Conservation (phyloP, 2,797 vertebrate species). For the Amniataba percoides region DNA sequence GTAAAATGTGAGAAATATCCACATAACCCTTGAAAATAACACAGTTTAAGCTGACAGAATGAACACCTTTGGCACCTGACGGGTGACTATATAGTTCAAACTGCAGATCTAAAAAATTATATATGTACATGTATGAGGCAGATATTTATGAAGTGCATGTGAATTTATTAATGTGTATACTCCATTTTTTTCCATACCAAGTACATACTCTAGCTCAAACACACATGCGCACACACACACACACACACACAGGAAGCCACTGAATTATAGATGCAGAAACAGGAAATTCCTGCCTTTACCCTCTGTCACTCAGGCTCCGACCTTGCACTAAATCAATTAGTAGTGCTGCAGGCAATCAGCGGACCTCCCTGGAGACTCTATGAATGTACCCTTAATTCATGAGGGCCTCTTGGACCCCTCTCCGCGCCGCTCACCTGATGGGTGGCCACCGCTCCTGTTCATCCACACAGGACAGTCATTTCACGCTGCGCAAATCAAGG, state of each 20-base stretch:
- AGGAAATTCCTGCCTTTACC: constrained; percentile 85
- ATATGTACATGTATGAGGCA: not conserved
- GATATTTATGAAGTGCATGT: constrained; percentile 2
- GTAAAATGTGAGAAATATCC: not conserved
- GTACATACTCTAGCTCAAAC: not conserved
- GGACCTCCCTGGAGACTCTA: constrained; percentile 67
- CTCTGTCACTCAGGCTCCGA: constrained; percentile 82
- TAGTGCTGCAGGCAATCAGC: constrained; percentile 79
- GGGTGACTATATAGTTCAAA: not conserved
- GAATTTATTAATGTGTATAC: constrained; percentile 44
- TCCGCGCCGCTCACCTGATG: constrained; percentile 65
- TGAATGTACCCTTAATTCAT: constrained; percentile 75
- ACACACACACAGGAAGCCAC: constrained; percentile 73
- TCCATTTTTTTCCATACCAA: constrained; percentile 17
- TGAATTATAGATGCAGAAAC: constrained; percentile 89
- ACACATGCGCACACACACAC: constrained; percentile 36
- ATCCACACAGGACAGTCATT: constrained; percentile 55
- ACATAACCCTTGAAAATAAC: too few relatives aligned
- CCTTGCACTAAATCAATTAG: constrained; percentile 89
- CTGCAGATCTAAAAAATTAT: not conserved
- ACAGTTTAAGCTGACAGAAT: too few relatives aligned
- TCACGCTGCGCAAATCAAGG: constrained; percentile 69
- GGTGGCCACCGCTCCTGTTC: constrained; percentile 65
- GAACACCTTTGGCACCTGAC: rapidly evolving
- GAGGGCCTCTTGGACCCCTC: constrained; percentile 61